phyloP scores from a whole-genome alignment of 2,888 invertebrate genomes.

The Germaria angustata region DNA sequence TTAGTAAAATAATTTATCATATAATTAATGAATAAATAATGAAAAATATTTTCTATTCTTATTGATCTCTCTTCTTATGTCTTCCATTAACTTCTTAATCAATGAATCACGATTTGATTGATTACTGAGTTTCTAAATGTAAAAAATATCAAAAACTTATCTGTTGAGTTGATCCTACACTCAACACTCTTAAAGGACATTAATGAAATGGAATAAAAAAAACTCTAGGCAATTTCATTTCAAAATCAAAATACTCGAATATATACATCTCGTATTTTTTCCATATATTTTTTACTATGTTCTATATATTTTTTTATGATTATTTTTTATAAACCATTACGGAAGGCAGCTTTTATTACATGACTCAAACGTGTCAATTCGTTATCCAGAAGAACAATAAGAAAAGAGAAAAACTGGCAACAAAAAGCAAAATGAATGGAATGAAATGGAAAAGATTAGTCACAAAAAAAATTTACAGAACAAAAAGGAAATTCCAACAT shows the following conservation, averaged over 20 bases:
- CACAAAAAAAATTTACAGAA: not conserved
- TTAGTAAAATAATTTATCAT: too few species aligned
- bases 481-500: slow-evolving; percentile 7
- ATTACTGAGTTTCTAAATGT: slow-evolving; percentile 23
- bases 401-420: not conserved
- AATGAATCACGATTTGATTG: slow-evolving; percentile 54
- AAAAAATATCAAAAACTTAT: not conserved
- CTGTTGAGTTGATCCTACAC: not conserved
- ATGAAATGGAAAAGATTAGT: slow-evolving; percentile 28
- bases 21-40: too few species aligned
- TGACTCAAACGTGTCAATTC: slow-evolving; percentile 62
- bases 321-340: slow-evolving; percentile 64
- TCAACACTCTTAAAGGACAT: slow-evolving; percentile 55
- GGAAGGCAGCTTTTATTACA: slow-evolving; percentile 63
- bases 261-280: not conserved
- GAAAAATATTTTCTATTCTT: too few species aligned
- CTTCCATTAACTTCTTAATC: slow-evolving; percentile 22
- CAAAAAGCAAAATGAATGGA: slow-evolving; percentile 20
- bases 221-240: slow-evolving; percentile 49
- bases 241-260: not conserved
- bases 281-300: not conserved
- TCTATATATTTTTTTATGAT: not conserved
- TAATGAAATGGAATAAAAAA: slow-evolving; percentile 55
- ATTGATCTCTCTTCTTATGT: too few species aligned
- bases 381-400: slow-evolving; percentile 44